Evolutionary conservation across 2,888 invertebrate species (phyloP), one percentile per base, ranked within the genome.

Genomic region (Ecliptopera silaceata): DNA sequence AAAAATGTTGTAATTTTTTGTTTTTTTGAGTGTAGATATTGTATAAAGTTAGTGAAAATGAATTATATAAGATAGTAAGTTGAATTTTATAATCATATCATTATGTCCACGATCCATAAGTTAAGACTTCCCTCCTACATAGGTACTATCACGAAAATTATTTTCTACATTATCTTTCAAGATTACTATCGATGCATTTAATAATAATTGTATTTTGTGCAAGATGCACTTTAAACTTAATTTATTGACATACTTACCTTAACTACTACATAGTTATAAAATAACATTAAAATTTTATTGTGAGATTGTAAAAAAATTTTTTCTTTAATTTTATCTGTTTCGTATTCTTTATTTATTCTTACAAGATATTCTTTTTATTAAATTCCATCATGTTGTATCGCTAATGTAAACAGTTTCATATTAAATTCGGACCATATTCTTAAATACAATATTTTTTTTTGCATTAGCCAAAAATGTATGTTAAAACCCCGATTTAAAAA

Each of bases 71-170:
- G 68, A 70, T 83, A 85, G 79, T 82, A 82, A 85, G 82, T 86
- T 86, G 84, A 84, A 86, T 88, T 91, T 90, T 89, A 80, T 88
- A 88, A 90, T 87, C 90, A 91, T 91, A 91, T 91, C 90, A 91
- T 80, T 59, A 70, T 77, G 77, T 72, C 72, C 75, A 74, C 77
- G 80, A 79, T 79, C 79, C 72, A 68, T 65, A 74, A 71, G 68
- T 58, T 72, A 72, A 70, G 73, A 69, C 65, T 39, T n/a, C 47
- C 65, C 31, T n/a, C 47, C 34, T 18, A 29, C 36, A 15, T 15
- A 36, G 15, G 15, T 10, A 1, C 38, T 61, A 63, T 69, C 71
- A 68, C 64, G 22, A 65, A 57, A n/a, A 70, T 74, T 66, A 66
- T 66, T 70, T 76, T 64, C 65, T 75, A 70, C 68, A 59, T 64